phyloP scores from a whole-genome alignment of 2,797 vertebrate genomes.

The Alosa sapidissima region DNA sequence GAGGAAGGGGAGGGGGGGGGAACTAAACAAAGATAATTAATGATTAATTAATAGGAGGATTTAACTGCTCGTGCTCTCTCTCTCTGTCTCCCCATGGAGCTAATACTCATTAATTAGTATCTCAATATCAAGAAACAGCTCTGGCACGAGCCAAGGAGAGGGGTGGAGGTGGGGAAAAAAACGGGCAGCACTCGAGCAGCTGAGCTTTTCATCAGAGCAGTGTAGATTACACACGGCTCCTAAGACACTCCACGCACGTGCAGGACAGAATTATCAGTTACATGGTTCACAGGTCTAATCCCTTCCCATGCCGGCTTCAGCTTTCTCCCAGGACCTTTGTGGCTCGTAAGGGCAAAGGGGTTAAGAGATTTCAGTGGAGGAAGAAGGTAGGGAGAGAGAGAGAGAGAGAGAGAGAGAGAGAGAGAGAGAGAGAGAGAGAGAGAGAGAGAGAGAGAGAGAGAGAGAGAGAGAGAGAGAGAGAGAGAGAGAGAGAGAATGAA shows the following conservation, averaged over 20 bases:
- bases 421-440: neutral
- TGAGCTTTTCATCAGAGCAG: neutral
- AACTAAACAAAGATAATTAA: conserved; percentile 18
- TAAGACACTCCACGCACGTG: neutral
- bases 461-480: conserved; percentile 34
- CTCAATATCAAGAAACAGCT: conserved; percentile 22
- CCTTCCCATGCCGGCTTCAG: neutral
- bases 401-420: neutral
- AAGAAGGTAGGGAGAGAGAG: conserved; percentile 27
- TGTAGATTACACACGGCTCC: neutral
- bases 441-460: conserved; percentile 29
- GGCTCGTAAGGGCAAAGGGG: neutral
- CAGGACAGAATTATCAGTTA: neutral
- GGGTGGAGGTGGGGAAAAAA: neutral
- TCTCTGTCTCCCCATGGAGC: neutral
- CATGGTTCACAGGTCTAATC: conserved; percentile 7
- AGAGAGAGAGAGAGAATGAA: neutral
- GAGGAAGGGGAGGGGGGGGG: neutral
- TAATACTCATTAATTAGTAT: conserved; percentile 24
- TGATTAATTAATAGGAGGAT: conserved; percentile 25
- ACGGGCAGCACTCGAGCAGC: neutral
- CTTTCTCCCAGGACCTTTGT: neutral
- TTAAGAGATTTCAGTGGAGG: neutral
- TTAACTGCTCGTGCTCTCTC: neutral
- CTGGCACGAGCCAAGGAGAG: conserved; percentile 2